Evolutionary conservation across 1,140 invertebrate genomes (phyloP).

Genomic region (Neelides sp.): DNA sequence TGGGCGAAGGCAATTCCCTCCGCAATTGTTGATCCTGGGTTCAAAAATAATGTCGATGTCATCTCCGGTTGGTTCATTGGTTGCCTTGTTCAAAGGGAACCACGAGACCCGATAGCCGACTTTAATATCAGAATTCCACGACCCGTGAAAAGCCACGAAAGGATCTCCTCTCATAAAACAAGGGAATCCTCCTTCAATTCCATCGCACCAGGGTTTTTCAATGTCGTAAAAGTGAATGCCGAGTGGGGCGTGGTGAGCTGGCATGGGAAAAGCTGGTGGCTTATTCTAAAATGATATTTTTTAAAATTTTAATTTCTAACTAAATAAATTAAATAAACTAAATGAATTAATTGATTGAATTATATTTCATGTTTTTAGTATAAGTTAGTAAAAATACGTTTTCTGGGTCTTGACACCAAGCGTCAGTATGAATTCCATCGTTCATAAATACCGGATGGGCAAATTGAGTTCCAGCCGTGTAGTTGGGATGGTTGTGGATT

Average conservation of each 20-base stretch:
- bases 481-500: slow-evolving; percentile 4
- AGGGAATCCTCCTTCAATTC: slow-evolving; percentile 10
- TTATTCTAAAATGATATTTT: slow-evolving; percentile 14
- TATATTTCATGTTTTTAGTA: not conserved
- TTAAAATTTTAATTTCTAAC: not conserved
- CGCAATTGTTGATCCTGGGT: not conserved
- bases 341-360: not conserved
- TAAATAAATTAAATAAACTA: not conserved
- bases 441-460: slow-evolving; percentile 25
- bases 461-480: slow-evolving; percentile 12
- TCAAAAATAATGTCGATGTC: slow-evolving; percentile 1
- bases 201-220: no score
- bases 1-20: slow-evolving; percentile 14
- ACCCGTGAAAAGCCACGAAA: slow-evolving; percentile 11
- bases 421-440: slow-evolving; percentile 23
- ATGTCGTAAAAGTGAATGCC: slow-evolving; percentile 19
- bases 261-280: slow-evolving; percentile 20
- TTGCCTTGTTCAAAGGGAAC: not conserved
- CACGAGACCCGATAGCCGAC: slow-evolving; percentile 9
- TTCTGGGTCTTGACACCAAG: slow-evolving; percentile 16
- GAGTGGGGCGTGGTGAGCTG: slow-evolving; percentile 22
- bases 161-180: slow-evolving; percentile 1
- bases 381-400: slow-evolving; percentile 13
- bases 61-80: slow-evolving; percentile 1
- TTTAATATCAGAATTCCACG: not conserved